phyloP scores from a whole-genome alignment of 2,888 invertebrate genomes.

The Idaea dimidiata region DNA sequence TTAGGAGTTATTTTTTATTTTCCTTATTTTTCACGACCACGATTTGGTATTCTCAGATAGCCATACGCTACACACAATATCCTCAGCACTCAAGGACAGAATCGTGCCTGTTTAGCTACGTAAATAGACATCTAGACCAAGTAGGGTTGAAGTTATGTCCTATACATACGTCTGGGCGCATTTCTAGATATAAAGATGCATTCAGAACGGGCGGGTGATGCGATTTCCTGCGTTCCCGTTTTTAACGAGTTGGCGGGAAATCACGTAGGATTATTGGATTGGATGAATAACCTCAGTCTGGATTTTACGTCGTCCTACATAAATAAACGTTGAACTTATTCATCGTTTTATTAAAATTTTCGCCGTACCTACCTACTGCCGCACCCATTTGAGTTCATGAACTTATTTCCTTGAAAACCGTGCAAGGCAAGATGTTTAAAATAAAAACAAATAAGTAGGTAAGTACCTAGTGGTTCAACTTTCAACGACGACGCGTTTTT shows the following conservation, averaged over 20 bases:
- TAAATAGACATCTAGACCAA: constrained; percentile 33
- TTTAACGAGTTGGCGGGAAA: constrained; percentile 45
- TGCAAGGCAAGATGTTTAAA: not conserved
- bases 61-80: constrained; percentile 3
- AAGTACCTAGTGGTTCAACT: no score
- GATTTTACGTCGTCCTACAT: constrained; percentile 3
- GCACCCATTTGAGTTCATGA: not conserved
- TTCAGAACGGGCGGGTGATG: constrained; percentile 39
- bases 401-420: not conserved
- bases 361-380: not conserved
- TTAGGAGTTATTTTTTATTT: not conserved
- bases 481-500: not conserved
- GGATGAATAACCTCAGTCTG: constrained; percentile 9
- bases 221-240: constrained; percentile 56
- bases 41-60: not conserved
- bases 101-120: constrained; percentile 20
- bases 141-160: constrained; percentile 48
- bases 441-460: not conserved
- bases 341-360: not conserved
- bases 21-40: constrained; percentile 2
- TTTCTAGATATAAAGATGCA: constrained; percentile 51
- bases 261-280: constrained; percentile 32
- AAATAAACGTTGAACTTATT: not conserved
- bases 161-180: constrained; percentile 73
- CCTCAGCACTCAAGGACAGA: constrained; percentile 25